Evolutionary conservation across 1,140 invertebrate genomes (phyloP), one percentile per base, ranked within the genome.

Genomic region (Trialeurodes vaporariorum): DNA sequence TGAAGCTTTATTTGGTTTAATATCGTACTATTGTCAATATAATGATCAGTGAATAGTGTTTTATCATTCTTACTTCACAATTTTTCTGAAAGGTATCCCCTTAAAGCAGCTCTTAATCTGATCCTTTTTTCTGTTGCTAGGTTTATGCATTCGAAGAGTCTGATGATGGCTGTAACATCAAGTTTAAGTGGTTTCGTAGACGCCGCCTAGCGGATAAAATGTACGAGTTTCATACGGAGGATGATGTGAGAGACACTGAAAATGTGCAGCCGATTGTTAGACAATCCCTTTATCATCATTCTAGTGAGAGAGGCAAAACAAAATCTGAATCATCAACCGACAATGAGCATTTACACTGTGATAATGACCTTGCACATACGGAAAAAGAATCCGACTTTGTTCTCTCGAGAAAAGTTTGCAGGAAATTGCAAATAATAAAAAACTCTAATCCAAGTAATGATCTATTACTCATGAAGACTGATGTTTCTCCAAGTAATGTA

Each of bases 121-220:
- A 9, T 49, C 34, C 34, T 17, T 58, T 17, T 27, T 67, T 64
- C 60, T 66, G 24, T 68, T 61, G 25, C 27, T 65, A 74, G 72
- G 68, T 73, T 59, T 75, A 75, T 70, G 72, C 73, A 61, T 74
- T 74, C 70, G 68, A 72, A 59, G 74, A 76, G 67, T 70, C 69
- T 2, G 73, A 75, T 61, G 73, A 75, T 67, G 70, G 67, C 22
- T 73, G 73, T 70, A 70, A 73, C 27, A 70, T 72, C 24, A 74
- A 73, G 59, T 75, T 75, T 65, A 74, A 75, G 66, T 71, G 72
- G 69, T 74, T 71, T 75, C 82, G 90, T 2, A 91, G 91, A 74
- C 82, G 91, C 63, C 82, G 90, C 1, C 77, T 93, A 27, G 92
- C 92, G 0, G 92, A 95, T 73, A 94, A 94, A 76, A 93, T 94